Evolutionary conservation across 2,888 invertebrate species (phyloP), one percentile per base, ranked within the genome.

Genomic region (Oxyteleia sp.): DNA sequence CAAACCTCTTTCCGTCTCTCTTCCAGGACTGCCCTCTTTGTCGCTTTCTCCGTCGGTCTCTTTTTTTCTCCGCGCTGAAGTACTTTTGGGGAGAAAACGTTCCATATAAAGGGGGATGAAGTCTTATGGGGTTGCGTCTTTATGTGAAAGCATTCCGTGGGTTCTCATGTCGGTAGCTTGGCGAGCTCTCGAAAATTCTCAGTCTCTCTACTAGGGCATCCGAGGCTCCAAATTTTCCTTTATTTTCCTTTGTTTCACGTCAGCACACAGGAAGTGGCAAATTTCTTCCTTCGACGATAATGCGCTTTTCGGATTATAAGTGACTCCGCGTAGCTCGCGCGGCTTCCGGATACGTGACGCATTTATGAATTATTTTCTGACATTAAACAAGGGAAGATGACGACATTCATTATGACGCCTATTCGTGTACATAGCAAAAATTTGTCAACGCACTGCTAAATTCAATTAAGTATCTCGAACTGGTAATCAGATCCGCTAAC

Each of bases 121-220:
- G 88, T 88, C 90, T 89, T 89, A 89, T 88, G 86, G 88, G 90
- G 90, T 91, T 90, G 90, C 89, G 91, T 91, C 90, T 91, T 91
- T 92, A 91, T 91, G 91, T 88, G 90, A 89, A 89, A 91, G 91
- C 92, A 91, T 92, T 92, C 91, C 91, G 90, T 88, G 89, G 90
- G 89, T 89, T 92, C 90, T 89, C 90, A 89, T 91, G 88, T n/a
- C n/a, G n/a, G n/a, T n/a, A n/a, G 84, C 84, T 88, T 87, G 86
- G 87, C 89, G 86, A 89, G 88, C 88, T 87, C 89, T 88, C 84
- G 87, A 89, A 89, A 92, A 83, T 86, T 83, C 86, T 66, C 75
- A 69, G 63, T 81, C 79, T 78, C 76, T 83, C 82, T 49, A 74
- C 74, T 71, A 69, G 81, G 81, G 82, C 82, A 82, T 80, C 82